phyloP scores from a whole-genome alignment of 2,113 vertebrate genomes.

The Hystrix cristata region DNA sequence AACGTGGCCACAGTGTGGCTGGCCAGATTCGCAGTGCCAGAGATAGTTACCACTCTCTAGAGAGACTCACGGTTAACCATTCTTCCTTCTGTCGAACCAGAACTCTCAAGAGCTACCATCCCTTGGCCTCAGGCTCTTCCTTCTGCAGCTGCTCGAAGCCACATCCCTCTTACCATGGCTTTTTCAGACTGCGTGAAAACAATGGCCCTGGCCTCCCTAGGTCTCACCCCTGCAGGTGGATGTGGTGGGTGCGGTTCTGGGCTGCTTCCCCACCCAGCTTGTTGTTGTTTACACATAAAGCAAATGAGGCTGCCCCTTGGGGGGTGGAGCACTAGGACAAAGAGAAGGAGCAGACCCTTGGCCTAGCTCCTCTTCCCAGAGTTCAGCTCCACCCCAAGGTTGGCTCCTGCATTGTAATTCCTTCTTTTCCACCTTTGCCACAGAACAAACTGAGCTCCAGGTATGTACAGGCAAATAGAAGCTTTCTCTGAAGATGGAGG shows the following conservation, averaged over 20 bases:
- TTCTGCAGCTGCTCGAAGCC: background rate
- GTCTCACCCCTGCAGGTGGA: too few relatives aligned
- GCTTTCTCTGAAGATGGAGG: background rate
- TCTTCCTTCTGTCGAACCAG: background rate
- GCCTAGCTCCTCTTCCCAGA: background rate
- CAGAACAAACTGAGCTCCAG: background rate
- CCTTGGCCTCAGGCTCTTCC: background rate
- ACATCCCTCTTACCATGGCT: background rate
- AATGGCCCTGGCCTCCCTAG: background rate
- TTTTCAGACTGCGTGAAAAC: background rate
- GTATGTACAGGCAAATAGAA: background rate
- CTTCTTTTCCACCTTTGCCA: background rate
- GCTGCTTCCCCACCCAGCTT: background rate
- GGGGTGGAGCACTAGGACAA: too few relatives aligned
- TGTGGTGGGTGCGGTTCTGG: accelerated
- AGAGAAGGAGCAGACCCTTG: background rate
- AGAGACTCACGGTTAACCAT: background rate
- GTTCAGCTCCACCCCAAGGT: background rate
- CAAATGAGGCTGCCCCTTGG: background rate
- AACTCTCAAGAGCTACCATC: background rate
- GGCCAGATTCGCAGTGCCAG: background rate
- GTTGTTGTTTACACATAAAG: background rate
- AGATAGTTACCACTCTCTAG: background rate
- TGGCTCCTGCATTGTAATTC: background rate
- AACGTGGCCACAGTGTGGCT: too few relatives aligned